phyloP scores from a whole-genome alignment of 2,797 vertebrate genomes.

The Poeciliopsis gracilis region DNA sequence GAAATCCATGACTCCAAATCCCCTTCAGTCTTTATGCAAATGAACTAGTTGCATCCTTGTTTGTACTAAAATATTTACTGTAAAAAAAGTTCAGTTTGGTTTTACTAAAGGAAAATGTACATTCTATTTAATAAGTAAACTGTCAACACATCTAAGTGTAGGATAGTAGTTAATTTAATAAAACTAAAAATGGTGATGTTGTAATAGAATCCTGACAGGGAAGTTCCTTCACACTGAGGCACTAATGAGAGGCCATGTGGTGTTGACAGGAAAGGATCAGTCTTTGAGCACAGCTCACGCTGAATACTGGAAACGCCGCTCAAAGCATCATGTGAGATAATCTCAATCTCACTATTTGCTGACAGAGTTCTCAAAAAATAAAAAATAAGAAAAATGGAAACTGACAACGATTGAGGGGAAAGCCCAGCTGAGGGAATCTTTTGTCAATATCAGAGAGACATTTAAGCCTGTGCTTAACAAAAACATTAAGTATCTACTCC shows the following conservation, averaged over 20 bases:
- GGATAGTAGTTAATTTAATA: slow-evolving; percentile 9
- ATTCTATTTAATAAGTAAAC: background rate
- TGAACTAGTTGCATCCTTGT: background rate
- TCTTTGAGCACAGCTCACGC: slow-evolving; percentile 53
- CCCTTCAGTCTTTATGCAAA: background rate
- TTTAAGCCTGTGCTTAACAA: slow-evolving; percentile 1
- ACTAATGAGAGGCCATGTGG: slow-evolving; percentile 57
- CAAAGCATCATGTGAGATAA: slow-evolving; percentile 37
- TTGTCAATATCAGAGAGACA: background rate
- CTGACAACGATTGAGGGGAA: slow-evolving; percentile 6
- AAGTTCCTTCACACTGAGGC: slow-evolving; percentile 23
- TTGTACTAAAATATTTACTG: background rate
- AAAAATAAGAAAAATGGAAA: background rate
- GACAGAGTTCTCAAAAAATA: slow-evolving; percentile 13
- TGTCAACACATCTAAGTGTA: background rate
- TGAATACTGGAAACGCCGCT: slow-evolving; percentile 33
- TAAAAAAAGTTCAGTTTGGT: background rate
- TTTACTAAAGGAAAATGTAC: background rate
- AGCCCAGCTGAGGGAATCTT: slow-evolving; percentile 15
- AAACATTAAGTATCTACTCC: slow-evolving; percentile 7
- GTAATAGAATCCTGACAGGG: slow-evolving; percentile 25
- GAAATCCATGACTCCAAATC: slow-evolving; percentile 1
- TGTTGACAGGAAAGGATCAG: slow-evolving; percentile 40
- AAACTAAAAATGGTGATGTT: slow-evolving; percentile 18
- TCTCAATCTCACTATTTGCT: slow-evolving; percentile 29